Evolutionary conservation across 2,797 vertebrate genomes (phyloP).

Genomic region (Lepilemur ruficaudatus): DNA sequence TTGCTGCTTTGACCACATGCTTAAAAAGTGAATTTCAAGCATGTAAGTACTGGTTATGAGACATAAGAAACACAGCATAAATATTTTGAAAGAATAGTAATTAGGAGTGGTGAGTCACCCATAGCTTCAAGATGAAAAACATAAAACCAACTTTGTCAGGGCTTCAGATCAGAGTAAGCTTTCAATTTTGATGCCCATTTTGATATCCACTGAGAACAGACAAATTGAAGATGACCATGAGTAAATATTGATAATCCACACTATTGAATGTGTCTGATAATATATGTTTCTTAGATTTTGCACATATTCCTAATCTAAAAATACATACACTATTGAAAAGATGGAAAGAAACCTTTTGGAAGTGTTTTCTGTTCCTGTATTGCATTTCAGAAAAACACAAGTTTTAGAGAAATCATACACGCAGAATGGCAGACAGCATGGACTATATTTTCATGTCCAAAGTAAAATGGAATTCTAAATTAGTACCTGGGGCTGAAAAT

Average conservation of each 20-base stretch:
- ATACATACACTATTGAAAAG: not conserved
- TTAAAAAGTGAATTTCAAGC: conserved; percentile 27
- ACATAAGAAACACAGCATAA: not conserved
- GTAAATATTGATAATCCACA: not conserved
- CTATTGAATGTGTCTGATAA: not conserved
- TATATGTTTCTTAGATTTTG: not conserved
- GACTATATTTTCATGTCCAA: not conserved
- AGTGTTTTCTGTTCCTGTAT: not conserved
- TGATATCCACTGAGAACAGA: not conserved
- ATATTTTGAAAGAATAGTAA: conserved; percentile 45
- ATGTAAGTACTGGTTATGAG: conserved; percentile 34
- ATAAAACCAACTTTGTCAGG: not conserved
- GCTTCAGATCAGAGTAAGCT: not conserved
- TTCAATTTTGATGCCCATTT: not conserved
- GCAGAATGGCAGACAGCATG: not conserved
- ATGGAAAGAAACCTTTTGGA: not conserved
- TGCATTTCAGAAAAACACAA: not conserved
- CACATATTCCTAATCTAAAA: not conserved
- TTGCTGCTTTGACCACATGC: conserved; percentile 18
- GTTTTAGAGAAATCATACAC: conserved; percentile 15
- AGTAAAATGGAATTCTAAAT: not conserved
- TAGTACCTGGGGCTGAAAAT: not conserved
- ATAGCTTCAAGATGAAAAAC: not conserved
- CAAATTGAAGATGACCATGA: conserved; percentile 10
- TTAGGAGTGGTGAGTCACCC: conserved; percentile 16